phyloP scores from a whole-genome alignment of 2,797 vertebrate species.

The Manis pentadactyla region DNA sequence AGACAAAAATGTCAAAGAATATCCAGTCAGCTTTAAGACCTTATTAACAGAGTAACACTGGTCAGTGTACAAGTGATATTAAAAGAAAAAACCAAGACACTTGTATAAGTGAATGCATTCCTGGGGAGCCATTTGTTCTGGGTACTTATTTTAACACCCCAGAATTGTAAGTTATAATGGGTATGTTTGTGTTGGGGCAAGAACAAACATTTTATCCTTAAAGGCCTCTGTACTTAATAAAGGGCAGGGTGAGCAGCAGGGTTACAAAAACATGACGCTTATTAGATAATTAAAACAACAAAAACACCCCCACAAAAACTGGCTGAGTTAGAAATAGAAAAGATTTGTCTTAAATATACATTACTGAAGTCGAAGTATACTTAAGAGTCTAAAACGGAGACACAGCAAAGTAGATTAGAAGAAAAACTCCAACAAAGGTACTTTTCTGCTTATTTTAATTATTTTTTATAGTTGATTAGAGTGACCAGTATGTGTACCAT shows the following conservation, averaged over 20 bases:
- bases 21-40: not conserved
- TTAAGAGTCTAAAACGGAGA: not conserved
- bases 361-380: not conserved
- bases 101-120: not conserved
- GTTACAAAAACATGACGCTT: not conserved
- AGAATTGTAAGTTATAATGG: not conserved
- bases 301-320: not conserved
- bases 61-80: not conserved
- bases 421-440: not conserved
- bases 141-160: not conserved
- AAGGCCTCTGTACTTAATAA: not conserved
- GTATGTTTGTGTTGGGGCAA: not conserved
- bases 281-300: not conserved
- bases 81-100: not conserved
- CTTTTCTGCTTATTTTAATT: not conserved
- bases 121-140: not conserved
- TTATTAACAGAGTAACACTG: not conserved
- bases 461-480: not conserved
- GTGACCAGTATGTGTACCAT: not conserved
- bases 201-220: not conserved
- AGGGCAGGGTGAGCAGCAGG: not conserved
- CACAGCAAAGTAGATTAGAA: not conserved
- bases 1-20: not conserved
- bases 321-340: not conserved
- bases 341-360: constrained; percentile 28